Evolutionary conservation across 2,113 vertebrate genomes (phyloP), one percentile per base, ranked within the genome.

Genomic region (Xenopus tropicalis): DNA sequence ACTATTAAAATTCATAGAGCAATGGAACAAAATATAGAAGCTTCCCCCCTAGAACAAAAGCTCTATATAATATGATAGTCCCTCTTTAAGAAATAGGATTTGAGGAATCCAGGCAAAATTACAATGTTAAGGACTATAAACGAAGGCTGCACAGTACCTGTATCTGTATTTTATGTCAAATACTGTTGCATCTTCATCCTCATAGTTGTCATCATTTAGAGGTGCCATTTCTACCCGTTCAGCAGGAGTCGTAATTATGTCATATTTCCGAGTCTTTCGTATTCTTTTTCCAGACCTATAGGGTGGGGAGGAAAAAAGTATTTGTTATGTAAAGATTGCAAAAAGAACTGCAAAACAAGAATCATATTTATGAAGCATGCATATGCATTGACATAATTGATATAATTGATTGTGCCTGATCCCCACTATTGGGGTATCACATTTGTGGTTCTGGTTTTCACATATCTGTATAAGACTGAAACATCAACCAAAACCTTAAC

Each of bases 131-230:
- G 14, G 12, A 48, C 1, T 3, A 48, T 48, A 48, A 48, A 59
- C 3, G 48, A 14, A 48, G n/a, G 20, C 17, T 14, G 0, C 19
- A 59, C 59, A 3, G 0, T 68, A 81, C 74, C 68, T 63, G 1
- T 86, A 97, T 95, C 96, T 97, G 89, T 98, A 98, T 80, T 98
- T 98, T 78, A 98, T 90, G 84, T 98, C 96, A 78, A 98, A 98
- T 9, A 98, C 93, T 66, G 95, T 96, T 0, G 95, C 89, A 61
- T 98, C 96, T 37, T 98, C 96, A 0, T 98, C 96, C 1, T 93
- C 91, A 0, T 97, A 95, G 0, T 95, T 93, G 7, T 97, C 96
- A 70, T 95, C 94, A 0, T 98, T 98, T 43, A 98, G 86, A n/a
- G 96, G 96, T 3, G 94, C 93, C 96, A 98, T 98, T 84, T 98